Percentiles rank a stretch among this genome's conserved stretches.
Conservation (phyloP, 1,140 invertebrate genomes). For the Drosophila nannoptera region DNA sequence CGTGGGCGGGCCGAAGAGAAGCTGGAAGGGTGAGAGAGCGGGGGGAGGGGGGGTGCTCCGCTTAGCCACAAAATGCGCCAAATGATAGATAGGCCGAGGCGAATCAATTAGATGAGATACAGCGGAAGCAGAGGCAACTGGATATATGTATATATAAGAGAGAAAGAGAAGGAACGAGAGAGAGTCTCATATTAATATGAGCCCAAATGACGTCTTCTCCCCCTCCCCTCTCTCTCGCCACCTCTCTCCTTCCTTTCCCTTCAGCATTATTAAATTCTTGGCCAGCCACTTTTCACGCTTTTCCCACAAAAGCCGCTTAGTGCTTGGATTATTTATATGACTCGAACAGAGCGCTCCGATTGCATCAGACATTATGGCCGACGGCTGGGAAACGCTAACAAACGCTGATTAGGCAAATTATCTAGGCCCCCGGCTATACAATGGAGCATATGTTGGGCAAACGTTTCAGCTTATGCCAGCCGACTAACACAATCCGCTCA, state of each 20-base stretch:
- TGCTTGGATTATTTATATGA: not conserved
- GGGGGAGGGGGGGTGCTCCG: slow-evolving; percentile 9
- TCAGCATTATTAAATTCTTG: not conserved
- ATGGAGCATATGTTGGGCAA: slow-evolving; percentile 7
- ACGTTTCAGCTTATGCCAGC: slow-evolving; percentile 9
- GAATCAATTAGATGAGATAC: slow-evolving; percentile 60
- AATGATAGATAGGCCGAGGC: slow-evolving; percentile 61
- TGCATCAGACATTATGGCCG: not conserved
- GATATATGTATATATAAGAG: too few species aligned
- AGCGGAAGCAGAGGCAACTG: too few species aligned
- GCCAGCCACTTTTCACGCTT: not conserved
- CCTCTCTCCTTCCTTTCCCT: too few species aligned
- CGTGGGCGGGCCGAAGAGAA: too few species aligned
- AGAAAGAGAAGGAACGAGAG: too few species aligned
- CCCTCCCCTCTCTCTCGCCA: too few species aligned
- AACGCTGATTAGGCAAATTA: slow-evolving; percentile 36
- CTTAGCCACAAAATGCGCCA: slow-evolving; percentile 22
- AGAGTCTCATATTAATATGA: not conserved
- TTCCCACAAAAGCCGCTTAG: slow-evolving; percentile 2
- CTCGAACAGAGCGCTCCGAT: not conserved
- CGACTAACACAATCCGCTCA: slow-evolving; percentile 42
- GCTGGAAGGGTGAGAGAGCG: too few species aligned
- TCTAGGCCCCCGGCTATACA: slow-evolving; percentile 24
- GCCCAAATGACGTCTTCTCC: too few species aligned
- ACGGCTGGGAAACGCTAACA: not conserved